Conservation (phyloP, 2,888 invertebrate species). For the Epirrita christyi region DNA sequence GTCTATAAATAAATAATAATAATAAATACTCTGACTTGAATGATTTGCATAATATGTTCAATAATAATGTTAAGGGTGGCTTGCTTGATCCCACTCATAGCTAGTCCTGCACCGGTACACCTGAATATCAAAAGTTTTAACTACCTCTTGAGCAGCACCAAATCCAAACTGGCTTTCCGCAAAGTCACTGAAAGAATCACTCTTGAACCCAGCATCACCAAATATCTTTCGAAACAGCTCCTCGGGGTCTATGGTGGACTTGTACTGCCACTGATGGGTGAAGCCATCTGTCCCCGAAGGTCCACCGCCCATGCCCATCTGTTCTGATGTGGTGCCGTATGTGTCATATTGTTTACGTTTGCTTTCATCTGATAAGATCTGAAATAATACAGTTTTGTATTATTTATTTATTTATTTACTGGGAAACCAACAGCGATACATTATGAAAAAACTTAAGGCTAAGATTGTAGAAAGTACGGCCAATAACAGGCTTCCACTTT, state of each 20-base stretch:
- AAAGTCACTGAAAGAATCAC: constrained; percentile 90
- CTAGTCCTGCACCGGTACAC: no score
- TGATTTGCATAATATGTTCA: no score
- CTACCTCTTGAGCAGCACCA: constrained; percentile 95
- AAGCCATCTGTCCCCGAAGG: constrained; percentile 87
- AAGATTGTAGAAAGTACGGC: no score
- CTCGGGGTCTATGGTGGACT: constrained; percentile 96
- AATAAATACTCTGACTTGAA: no score
- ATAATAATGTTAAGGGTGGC: no score
- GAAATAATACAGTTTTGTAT: constrained; percentile 29
- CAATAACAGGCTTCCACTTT: no score
- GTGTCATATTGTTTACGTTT: constrained; percentile 97
- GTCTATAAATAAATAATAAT: no score
- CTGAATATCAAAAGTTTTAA: neutral
- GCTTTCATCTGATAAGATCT: constrained; percentile 95
- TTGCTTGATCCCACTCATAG: no score
- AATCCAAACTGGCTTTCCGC: constrained; percentile 95
- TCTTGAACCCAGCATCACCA: constrained; percentile 91
- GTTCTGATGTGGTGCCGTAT: constrained; percentile 94
- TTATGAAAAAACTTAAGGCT: no score
- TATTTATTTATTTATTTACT: no score
- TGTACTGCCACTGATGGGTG: constrained; percentile 92
- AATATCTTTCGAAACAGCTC: constrained; percentile 98
- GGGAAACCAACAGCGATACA: no score
- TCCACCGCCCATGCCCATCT: constrained; percentile 90